Conservation (phyloP, 1,140 invertebrate genomes). For the Ceratosolen fusciceps region DNA sequence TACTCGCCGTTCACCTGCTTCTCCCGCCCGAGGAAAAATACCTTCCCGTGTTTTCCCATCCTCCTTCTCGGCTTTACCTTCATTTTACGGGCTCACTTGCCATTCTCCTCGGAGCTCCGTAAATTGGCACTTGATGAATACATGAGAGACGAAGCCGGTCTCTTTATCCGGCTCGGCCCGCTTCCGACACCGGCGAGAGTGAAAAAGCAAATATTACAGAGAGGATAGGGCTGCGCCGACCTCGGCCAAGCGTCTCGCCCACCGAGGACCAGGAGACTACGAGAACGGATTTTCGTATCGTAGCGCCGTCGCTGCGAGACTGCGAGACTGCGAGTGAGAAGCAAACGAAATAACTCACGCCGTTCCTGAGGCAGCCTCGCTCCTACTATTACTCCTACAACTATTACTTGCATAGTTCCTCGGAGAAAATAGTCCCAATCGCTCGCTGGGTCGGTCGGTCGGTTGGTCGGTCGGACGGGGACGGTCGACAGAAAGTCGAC, state of each 20-base stretch:
- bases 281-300: neutral
- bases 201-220: too few relatives aligned
- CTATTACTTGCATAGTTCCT: neutral
- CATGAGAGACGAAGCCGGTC: neutral
- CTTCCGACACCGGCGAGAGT: conserved; percentile 18
- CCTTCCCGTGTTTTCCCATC: neutral
- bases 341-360: too few relatives aligned
- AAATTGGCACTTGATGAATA: conserved; percentile 36
- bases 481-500: too few relatives aligned
- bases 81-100: conserved; percentile 25
- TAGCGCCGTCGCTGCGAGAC: too few relatives aligned
- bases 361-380: neutral
- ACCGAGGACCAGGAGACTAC: too few relatives aligned
- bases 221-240: neutral
- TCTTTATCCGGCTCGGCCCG: neutral
- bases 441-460: too few relatives aligned
- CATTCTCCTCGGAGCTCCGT: conserved; percentile 2
- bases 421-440: too few relatives aligned
- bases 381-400: neutral
- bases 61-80: conserved; percentile 23
- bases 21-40: neutral
- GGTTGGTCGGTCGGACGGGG: too few relatives aligned
- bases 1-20: too few relatives aligned
- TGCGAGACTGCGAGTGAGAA: too few relatives aligned
- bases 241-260: too few relatives aligned